Percentiles rank a stretch among this genome's conserved stretches.
Conservation (phyloP, 2,113 vertebrate genomes). For the Heptranchias perlo region DNA sequence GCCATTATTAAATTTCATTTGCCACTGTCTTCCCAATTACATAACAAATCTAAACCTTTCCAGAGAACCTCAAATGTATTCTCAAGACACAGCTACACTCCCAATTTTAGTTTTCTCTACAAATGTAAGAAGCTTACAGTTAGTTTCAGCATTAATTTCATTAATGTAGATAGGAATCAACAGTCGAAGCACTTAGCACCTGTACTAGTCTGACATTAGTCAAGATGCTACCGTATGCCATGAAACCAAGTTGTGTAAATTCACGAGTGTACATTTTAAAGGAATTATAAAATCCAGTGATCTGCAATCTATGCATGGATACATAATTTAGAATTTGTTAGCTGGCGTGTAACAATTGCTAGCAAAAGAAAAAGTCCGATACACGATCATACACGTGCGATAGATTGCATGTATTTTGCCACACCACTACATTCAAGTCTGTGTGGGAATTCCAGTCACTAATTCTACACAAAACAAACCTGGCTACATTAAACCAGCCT, state of each 20-base stretch:
- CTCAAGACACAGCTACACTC: too few relatives aligned
- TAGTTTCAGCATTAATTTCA: not conserved
- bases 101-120: too few relatives aligned
- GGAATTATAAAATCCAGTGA: too few relatives aligned
- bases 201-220: too few relatives aligned
- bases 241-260: too few relatives aligned
- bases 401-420: not conserved
- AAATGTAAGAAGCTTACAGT: not conserved
- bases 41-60: not conserved
- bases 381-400: not conserved
- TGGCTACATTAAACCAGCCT: not conserved
- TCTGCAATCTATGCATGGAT: too few relatives aligned
- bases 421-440: not conserved
- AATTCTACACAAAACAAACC: not conserved
- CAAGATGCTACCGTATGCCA: too few relatives aligned
- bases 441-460: too few relatives aligned
- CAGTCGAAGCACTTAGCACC: not conserved
- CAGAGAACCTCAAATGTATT: too few relatives aligned
- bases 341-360: not conserved
- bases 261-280: too few relatives aligned
- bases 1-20: not conserved
- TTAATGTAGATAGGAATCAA: not conserved
- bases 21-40: not conserved
- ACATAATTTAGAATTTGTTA: too few relatives aligned
- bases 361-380: not conserved